Evolutionary conservation across 2,113 vertebrate genomes (phyloP).

Genomic region (Holacanthus passer): DNA sequence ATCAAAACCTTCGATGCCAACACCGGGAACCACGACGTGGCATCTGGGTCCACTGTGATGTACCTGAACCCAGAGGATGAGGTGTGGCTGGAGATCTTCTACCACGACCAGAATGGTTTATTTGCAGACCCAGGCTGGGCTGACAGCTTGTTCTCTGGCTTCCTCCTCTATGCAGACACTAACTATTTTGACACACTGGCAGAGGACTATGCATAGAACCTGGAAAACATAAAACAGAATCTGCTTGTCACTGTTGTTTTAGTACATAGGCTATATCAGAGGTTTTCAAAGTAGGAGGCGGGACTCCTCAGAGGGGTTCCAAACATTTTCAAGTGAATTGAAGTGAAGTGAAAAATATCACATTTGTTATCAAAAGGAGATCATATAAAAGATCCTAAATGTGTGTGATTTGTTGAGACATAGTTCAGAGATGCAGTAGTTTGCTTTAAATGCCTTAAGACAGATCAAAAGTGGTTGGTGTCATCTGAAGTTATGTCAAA

Average conservation of each 20-base stretch:
- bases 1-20: constrained; percentile 98
- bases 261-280: constrained; percentile 9
- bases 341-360: too few species aligned
- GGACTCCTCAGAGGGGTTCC: too few species aligned
- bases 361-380: too few species aligned
- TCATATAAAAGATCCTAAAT: too few species aligned
- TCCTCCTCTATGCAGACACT: constrained; percentile 94
- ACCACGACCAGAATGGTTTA: constrained; percentile 94
- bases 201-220: constrained; percentile 86
- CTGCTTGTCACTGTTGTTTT: constrained; percentile 18
- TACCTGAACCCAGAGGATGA: constrained; percentile 96
- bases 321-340: too few species aligned
- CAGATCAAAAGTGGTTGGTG: too few species aligned
- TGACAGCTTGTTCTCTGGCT: constrained; percentile 97
- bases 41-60: constrained; percentile 94
- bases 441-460: too few species aligned
- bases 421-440: too few species aligned
- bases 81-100: constrained; percentile 99
- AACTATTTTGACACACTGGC: constrained; percentile 94
- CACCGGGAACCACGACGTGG: constrained; percentile 97
- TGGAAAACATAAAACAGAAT: constrained; percentile 14
- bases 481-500: too few species aligned
- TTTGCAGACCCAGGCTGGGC: constrained; percentile 96
- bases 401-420: too few species aligned
- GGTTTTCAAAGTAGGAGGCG: too few species aligned